Conservation (phyloP, 2,797 vertebrate genomes). For the Acanthurus lineatus region DNA sequence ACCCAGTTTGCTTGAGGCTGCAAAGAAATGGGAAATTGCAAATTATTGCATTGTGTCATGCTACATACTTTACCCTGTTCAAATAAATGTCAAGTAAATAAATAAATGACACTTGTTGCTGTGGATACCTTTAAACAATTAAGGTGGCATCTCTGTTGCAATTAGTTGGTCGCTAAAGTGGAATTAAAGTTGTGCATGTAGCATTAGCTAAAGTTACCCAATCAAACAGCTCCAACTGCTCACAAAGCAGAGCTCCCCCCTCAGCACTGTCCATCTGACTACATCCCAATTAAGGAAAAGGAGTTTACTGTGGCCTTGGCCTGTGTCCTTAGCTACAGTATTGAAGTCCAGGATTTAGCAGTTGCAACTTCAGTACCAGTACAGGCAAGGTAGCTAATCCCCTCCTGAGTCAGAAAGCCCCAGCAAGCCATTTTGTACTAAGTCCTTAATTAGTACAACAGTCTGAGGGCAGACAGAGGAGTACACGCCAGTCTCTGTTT, state of each 20-base stretch:
- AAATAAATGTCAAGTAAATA: no score
- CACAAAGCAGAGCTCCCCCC: constrained; percentile 6
- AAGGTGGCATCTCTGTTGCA: background rate
- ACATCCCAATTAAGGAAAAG: constrained; percentile 59
- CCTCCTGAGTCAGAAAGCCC: constrained; percentile 51
- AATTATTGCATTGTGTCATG: no score
- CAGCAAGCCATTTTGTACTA: constrained; percentile 49
- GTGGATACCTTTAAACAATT: background rate
- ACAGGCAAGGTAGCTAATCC: constrained; percentile 67
- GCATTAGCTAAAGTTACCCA: background rate
- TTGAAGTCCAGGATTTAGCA: constrained; percentile 40
- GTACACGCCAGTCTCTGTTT: constrained; percentile 16
- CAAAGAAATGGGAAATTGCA: background rate
- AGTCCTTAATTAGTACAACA: constrained; percentile 57
- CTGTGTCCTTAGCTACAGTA: constrained; percentile 27
- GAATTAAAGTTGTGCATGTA: background rate
- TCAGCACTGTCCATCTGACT: background rate
- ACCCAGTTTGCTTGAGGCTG: background rate
- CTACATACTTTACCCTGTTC: no score
- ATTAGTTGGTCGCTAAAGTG: background rate
- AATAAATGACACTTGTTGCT: background rate
- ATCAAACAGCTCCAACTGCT: background rate
- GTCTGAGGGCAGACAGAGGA: constrained; percentile 28
- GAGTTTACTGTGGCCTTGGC: constrained; percentile 46
- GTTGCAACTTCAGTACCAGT: constrained; percentile 36